Conservation (phyloP, 2,797 vertebrate species). For the Lates japonicus region DNA sequence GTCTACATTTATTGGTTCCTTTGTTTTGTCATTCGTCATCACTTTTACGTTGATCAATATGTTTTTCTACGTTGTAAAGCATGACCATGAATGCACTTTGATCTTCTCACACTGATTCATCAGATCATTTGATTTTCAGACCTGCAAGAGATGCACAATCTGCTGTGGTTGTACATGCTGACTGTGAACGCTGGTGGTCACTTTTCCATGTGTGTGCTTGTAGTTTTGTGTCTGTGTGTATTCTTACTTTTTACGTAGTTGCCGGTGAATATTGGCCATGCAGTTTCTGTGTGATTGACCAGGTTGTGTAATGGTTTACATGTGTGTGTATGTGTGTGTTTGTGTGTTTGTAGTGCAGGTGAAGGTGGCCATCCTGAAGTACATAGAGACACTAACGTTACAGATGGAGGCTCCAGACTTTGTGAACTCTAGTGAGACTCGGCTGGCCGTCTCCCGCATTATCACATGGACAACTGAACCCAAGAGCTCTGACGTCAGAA, state of each 20-base stretch:
- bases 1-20: constrained; percentile 47
- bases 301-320: constrained; percentile 33
- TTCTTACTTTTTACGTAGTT: constrained; percentile 17
- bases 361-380: constrained; percentile 97
- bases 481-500: constrained; percentile 97
- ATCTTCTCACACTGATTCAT: constrained; percentile 53
- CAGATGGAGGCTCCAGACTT: constrained; percentile 98
- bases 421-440: constrained; percentile 97
- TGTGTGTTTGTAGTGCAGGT: constrained; percentile 84
- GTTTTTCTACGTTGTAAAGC: constrained; percentile 30
- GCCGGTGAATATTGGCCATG: constrained; percentile 51
- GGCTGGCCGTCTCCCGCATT: constrained; percentile 95
- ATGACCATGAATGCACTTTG: constrained; percentile 51
- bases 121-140: constrained; percentile 65
- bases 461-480: constrained; percentile 99
- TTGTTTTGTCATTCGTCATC: constrained; percentile 52
- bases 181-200: constrained; percentile 38
- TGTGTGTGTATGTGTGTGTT: constrained; percentile 19
- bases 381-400: constrained; percentile 95
- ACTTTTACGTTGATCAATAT: constrained; percentile 35
- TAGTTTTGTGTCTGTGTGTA: constrained; percentile 37
- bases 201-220: constrained; percentile 28
- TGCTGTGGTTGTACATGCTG: constrained; percentile 50
- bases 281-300: background rate
- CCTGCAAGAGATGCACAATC: constrained; percentile 54